Evolutionary conservation across 2,888 invertebrate genomes (phyloP).

Genomic region (Sceliomorpha sp.): DNA sequence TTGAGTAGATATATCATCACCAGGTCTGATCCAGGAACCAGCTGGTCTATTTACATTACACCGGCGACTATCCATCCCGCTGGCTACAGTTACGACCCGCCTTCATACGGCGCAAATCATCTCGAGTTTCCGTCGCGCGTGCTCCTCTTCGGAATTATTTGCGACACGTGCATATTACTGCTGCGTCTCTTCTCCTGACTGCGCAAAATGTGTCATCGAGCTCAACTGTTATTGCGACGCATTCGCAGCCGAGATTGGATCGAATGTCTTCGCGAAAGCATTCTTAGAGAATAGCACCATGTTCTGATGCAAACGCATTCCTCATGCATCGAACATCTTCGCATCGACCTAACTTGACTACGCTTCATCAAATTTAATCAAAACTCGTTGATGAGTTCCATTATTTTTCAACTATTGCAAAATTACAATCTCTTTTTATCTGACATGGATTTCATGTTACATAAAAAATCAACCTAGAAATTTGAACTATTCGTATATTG

Average conservation of each 20-base stretch:
- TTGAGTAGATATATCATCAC: slow-evolving; percentile 39
- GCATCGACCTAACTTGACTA: no score
- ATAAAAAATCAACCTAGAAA: no score
- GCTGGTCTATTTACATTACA: slow-evolving; percentile 51
- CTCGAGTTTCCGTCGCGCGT: slow-evolving; percentile 52
- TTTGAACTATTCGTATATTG: no score
- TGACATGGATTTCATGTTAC: no score
- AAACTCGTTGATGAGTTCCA: no score
- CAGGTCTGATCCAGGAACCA: slow-evolving; percentile 24
- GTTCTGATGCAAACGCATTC: no score
- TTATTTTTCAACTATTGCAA: no score
- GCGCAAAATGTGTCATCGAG: slow-evolving; percentile 42
- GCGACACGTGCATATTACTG: slow-evolving; percentile 36
- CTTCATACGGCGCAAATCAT: slow-evolving; percentile 22
- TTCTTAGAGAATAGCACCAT: slow-evolving; percentile 61
- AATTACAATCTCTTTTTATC: no score
- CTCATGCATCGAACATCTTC: no score
- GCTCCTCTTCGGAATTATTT: slow-evolving; percentile 51
- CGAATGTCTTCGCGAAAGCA: slow-evolving; percentile 68
- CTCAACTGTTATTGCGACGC: slow-evolving; percentile 37
- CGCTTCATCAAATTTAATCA: no score
- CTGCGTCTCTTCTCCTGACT: slow-evolving; percentile 22
- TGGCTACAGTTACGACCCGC: slow-evolving; percentile 32
- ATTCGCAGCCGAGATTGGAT: slow-evolving; percentile 64
- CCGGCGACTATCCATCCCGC: slow-evolving; percentile 46